Evolutionary conservation across 1,140 invertebrate species (phyloP).

Genomic region (Drosophila seguyi): DNA sequence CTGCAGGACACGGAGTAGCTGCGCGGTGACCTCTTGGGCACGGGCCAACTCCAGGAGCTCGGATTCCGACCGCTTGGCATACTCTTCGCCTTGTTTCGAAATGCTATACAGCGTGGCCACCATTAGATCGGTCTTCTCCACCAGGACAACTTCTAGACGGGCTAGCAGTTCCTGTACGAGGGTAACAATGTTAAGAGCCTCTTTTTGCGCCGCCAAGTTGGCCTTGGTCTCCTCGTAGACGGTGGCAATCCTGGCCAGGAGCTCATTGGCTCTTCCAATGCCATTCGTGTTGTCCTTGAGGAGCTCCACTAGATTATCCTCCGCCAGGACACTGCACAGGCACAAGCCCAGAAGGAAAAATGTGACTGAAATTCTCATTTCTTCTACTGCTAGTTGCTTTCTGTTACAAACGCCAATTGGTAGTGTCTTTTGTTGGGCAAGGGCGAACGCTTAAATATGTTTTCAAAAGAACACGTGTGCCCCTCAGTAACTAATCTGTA

Average conservation of each 20-base stretch:
- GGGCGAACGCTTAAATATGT: conserved; percentile 52
- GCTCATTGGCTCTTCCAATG: conserved; percentile 33
- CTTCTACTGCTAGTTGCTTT: conserved; percentile 28
- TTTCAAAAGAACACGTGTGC: conserved; percentile 43
- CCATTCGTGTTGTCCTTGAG: conserved; percentile 44
- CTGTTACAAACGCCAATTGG: conserved; percentile 20
- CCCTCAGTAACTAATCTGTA: conserved; percentile 22
- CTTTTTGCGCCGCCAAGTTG: conserved; percentile 38
- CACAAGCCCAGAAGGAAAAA: conserved; percentile 35
- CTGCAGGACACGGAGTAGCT: conserved; percentile 39
- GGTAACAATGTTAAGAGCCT: conserved; percentile 29
- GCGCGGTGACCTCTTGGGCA: conserved; percentile 44
- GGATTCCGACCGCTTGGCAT: conserved; percentile 24
- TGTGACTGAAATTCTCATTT: conserved; percentile 42
- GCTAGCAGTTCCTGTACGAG: conserved; percentile 32
- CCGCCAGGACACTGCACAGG: not conserved
- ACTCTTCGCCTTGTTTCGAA: conserved; percentile 26
- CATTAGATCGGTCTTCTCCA: conserved; percentile 19
- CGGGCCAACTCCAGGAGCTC: conserved; percentile 36
- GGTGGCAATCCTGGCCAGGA: conserved; percentile 28
- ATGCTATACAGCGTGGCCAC: conserved; percentile 40
- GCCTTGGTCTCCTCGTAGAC: conserved; percentile 38
- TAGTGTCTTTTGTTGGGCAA: conserved; percentile 26
- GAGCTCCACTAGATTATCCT: conserved; percentile 20
- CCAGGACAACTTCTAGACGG: conserved; percentile 6